phyloP scores from a whole-genome alignment of 2,113 vertebrate genomes.

The Calidris pugnax region DNA sequence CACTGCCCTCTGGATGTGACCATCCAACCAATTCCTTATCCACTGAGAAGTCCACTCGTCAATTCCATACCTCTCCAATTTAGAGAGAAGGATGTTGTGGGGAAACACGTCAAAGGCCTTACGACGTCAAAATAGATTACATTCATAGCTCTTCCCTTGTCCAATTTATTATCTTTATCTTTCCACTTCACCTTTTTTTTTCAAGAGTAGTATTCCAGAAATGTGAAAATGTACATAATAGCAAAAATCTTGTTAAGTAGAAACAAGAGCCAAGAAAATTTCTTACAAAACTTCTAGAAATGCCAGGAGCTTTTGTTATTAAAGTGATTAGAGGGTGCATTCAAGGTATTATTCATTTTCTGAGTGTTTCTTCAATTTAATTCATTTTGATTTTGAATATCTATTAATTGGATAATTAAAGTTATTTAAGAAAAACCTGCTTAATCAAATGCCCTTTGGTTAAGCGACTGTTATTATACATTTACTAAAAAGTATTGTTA shows the following conservation, averaged over 20 bases:
- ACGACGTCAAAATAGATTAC: background rate
- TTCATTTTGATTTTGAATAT: background rate
- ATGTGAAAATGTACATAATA: background rate
- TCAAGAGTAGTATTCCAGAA: background rate
- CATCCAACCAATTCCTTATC: background rate
- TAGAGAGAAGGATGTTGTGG: background rate
- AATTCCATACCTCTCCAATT: background rate
- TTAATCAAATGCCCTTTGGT: background rate
- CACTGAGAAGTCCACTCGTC: background rate
- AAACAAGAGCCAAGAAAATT: background rate
- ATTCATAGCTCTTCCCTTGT: background rate
- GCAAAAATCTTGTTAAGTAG: background rate
- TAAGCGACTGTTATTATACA: background rate
- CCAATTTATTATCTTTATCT: background rate
- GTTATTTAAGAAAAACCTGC: background rate
- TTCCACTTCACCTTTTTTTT: background rate
- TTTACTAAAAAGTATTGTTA: background rate
- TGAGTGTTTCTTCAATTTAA: background rate
- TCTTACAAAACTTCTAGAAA: background rate
- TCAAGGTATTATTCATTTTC: background rate
- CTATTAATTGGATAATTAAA: slow-evolving; percentile 16
- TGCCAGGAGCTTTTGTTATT: background rate
- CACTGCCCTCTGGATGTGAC: rapidly evolving
- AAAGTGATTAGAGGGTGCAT: background rate
- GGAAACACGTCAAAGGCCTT: background rate